phyloP scores from a whole-genome alignment of 2,113 vertebrate species.

The cattle (Bos taurus) region ARS-UCD2.0 NC_037341.1:69673001-69673500 shows the following conservation, averaged over 20 bases:
- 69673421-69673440: background rate
- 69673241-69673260: background rate
- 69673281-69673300: background rate
- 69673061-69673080: background rate
- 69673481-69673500: background rate
- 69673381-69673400: background rate
- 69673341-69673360: background rate
- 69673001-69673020: background rate
- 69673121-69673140: background rate
- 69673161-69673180: background rate
- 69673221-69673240: background rate
- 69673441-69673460: background rate
- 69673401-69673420: background rate
- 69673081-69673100: background rate
- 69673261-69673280: background rate
- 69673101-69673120: background rate
- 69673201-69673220: background rate
- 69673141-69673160: background rate
- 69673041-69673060: background rate
- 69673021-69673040: background rate
- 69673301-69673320: background rate
- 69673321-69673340: background rate
- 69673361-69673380: background rate
- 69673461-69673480: background rate
- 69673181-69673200: background rate